Percentiles rank a stretch among this genome's conserved stretches.
phyloP scores from a whole-genome alignment of 2,113 vertebrate species.

The Myiagra hebetior region DNA sequence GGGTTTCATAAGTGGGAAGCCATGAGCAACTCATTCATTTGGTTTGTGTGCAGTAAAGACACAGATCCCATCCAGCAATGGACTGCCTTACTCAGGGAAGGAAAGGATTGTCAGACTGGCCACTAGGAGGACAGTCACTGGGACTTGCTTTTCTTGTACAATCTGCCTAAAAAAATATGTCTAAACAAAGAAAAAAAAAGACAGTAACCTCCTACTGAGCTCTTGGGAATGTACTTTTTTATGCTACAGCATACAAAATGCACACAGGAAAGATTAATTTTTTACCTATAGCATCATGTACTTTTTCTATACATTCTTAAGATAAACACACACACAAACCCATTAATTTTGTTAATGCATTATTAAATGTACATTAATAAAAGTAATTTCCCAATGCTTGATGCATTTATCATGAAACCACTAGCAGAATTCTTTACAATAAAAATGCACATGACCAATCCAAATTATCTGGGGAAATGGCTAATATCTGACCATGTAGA shows the following conservation, averaged over 20 bases:
- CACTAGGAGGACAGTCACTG: not conserved
- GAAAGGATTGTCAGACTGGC: not conserved
- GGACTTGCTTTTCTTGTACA: rapidly evolving
- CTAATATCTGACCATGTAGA: conserved; percentile 49
- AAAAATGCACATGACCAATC: conserved; percentile 33
- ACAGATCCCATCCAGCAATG: not conserved
- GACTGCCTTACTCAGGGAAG: not conserved
- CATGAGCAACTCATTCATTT: not conserved
- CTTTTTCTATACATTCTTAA: not conserved
- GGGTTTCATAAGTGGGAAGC: not conserved
- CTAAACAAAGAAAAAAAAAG: not conserved
- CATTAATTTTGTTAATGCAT: conserved; percentile 37
- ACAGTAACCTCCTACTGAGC: conserved; percentile 2
- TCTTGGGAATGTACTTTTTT: not conserved
- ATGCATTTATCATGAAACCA: conserved; percentile 35
- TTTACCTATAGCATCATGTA: not conserved
- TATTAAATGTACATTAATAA: conserved; percentile 42
- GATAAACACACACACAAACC: not conserved
- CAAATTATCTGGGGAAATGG: conserved; percentile 50
- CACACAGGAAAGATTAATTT: not conserved
- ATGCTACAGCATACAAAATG: not conserved
- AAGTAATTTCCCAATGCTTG: conserved; percentile 12
- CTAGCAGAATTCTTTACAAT: conserved; percentile 29
- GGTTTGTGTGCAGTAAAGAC: not conserved
- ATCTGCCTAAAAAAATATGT: not conserved